Base-by-base conservation (phyloP, 2,113 vertebrate species). In the Saguinus imperator region DNA sequence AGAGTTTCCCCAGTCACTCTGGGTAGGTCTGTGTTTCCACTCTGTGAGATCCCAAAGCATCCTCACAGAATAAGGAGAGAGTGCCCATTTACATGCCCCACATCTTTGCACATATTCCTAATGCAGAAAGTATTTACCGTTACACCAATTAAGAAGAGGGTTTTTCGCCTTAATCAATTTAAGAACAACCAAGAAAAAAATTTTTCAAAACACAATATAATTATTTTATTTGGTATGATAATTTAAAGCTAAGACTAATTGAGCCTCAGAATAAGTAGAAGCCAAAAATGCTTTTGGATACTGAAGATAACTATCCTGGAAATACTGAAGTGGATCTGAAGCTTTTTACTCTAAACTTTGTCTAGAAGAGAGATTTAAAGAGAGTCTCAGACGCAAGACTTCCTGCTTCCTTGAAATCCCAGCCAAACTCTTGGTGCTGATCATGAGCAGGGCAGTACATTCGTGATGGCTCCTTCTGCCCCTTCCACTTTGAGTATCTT, bases 401-500 rank as follows among this genome's bases (percentile, higher is more conserved):
- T 57, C 23, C 86, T 35, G 40, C 32, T 25, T 84, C 45, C 27
- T 32, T 52, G 52, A 94, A 21, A 50, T 48, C 32, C 27, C 87
- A 40, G 14, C 16, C n/a, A 25, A 29, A 8, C 20, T 43, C 35
- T 79, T 25, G 43, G 17, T 50, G 14, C 50, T 52, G 70, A 10
- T 27, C n/a, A 0, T n/a, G 21, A 10, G 13, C 45, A 20, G 48
- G 21, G 1, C 0, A 0, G 43, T 29, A 32, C 8, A 11, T 82
- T 6, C 8, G 0, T 13, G 70, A 29, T 17, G 7, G 18, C 18
- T 92, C 57, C 21, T 18, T 43, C 37, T 48, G 4, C 17, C 20
- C 16, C 37, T 27, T 45, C n/a, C 7, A 0, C 29, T 75, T 23
- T 18, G 8, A 40, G 45, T 8, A 4, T 9, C 20, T 83, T 16